Base-by-base conservation (phyloP, 2,797 vertebrate genomes). In the Poecile montanus region DNA sequence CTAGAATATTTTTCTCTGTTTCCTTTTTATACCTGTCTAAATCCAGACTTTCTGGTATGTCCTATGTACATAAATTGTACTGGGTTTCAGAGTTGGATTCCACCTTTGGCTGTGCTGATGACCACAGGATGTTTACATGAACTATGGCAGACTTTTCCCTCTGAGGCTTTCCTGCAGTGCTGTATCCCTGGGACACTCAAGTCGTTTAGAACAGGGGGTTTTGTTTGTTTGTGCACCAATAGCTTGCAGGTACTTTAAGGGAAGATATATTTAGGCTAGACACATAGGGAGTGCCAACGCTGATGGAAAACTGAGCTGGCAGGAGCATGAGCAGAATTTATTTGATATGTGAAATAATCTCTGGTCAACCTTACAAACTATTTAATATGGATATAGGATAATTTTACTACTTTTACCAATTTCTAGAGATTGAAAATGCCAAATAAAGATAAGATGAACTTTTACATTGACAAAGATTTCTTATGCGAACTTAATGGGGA, bases 11-110 rank as follows among this genome's bases (percentile, higher is more conserved):
- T 94, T 91, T 30, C 66, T 86, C 13, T 62, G 30, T 44, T 81
- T 95, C 70, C n/a, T 93, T 95, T 96, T 96, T 95, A 90, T 95
- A 73, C 40, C 9, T 45, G 44, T 94, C 70, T 94, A 90, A 94
- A 95, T 94, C 62, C 42, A 91, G 79, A 62, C 91, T 66, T 88
- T 86, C 56, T 95, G 94, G 88, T 68, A 75, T 91, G 88, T 66
- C 48, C 76, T 96, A 83, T 96, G 93, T 94, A 75, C 83, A 84
- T 81, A 96, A 93, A 66, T 84, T 86, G 66, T 78, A 32, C 65
- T 94, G 50, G 61, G 8, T 85, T 94, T 95, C 65, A 85, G 82
- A 51, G 57, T 13, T 91, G 75, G 72, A 48, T 93, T 94, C 76
- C 25, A 72, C 58, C 58, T 61, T 86, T 73, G 82, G 47, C 54